These are phyloP conservation scores for Cydia strobilella DNA, from an alignment of 1,140 invertebrate species.

Conservation along the genomic window DNA sequence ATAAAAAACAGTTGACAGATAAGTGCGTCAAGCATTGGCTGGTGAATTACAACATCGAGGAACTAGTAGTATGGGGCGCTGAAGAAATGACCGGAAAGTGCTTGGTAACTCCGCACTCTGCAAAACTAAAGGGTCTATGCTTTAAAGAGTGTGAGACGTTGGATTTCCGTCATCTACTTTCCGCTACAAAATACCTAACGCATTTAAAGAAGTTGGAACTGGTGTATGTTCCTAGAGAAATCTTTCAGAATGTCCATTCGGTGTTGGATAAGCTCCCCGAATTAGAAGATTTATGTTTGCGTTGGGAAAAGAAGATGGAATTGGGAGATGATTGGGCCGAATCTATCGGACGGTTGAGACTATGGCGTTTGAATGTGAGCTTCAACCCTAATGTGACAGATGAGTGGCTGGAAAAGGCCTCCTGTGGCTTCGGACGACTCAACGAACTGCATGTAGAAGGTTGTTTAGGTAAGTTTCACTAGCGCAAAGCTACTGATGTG, in stretches of 20 bases:
- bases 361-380: neutral
- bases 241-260: neutral
- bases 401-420: neutral
- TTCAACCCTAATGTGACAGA: neutral
- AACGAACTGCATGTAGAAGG: neutral
- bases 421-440: neutral
- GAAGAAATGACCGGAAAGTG: neutral
- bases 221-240: neutral
- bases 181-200: neutral
- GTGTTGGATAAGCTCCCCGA: neutral
- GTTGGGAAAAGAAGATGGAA: neutral
- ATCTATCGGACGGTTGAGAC: neutral
- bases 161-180: neutral
- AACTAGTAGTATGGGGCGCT: neutral
- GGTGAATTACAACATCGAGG: slow-evolving; percentile 5
- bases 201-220: neutral
- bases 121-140: neutral
- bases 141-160: neutral
- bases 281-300: neutral
- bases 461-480: neutral
- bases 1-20: slow-evolving; percentile 15
- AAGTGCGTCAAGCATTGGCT: slow-evolving; percentile 3
- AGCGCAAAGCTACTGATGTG: neutral
- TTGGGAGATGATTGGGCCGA: neutral
- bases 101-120: neutral